These are phyloP conservation scores for Himalopsyche anomala DNA, from an alignment of 2,888 invertebrate species.

Conservation along the genomic window DNA sequence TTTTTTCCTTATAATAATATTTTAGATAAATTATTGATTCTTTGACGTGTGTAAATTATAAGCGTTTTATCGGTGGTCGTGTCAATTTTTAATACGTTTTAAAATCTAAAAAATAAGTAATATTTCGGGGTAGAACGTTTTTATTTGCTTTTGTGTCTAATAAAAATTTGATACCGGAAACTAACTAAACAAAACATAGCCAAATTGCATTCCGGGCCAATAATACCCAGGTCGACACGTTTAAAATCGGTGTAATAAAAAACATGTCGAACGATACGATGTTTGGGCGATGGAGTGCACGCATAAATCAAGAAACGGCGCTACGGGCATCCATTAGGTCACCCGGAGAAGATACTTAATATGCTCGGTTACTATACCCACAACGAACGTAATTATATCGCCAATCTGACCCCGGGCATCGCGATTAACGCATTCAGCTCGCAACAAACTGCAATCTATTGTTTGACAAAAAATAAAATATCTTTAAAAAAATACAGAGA, in stretches of 20 bases:
- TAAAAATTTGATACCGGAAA: background rate
- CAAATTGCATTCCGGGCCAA: constrained; percentile 3
- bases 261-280: constrained; percentile 39
- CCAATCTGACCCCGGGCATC: constrained; percentile 57
- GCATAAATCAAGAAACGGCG: constrained; percentile 59
- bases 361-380: constrained; percentile 53
- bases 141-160: background rate
- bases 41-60: too few relatives aligned
- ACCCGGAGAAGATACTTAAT: constrained; percentile 45
- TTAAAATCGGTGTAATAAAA: constrained; percentile 32
- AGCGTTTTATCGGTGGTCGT: too few relatives aligned
- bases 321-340: constrained; percentile 62
- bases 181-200: background rate
- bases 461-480: too few relatives aligned
- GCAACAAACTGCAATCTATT: background rate
- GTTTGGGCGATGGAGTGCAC: constrained; percentile 45
- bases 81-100: too few relatives aligned
- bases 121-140: too few relatives aligned
- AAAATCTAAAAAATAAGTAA: too few relatives aligned
- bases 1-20: too few relatives aligned
- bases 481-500: too few relatives aligned
- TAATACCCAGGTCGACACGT: constrained; percentile 6
- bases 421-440: constrained; percentile 23
- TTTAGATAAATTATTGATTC: too few relatives aligned
- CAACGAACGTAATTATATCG: constrained; percentile 61